Evolutionary conservation across 2,797 vertebrate genomes (phyloP).

Genomic region (Cyprinella venusta): DNA sequence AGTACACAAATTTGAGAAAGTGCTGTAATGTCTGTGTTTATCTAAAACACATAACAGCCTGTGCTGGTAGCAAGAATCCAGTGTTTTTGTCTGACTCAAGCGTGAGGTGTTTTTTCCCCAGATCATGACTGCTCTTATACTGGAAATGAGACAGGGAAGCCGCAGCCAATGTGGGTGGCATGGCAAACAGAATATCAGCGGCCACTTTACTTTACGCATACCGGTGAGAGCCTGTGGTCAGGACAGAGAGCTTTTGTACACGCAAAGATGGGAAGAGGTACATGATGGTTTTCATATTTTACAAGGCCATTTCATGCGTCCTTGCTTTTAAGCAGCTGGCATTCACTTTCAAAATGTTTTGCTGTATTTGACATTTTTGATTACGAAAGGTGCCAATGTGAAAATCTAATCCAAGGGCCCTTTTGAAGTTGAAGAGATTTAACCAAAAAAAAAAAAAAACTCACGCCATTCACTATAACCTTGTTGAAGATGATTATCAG

Average conservation of each 20-base stretch:
- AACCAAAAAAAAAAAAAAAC: neutral
- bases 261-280: neutral
- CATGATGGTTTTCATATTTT: constrained; percentile 20
- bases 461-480: neutral
- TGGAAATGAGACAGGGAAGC: constrained; percentile 38
- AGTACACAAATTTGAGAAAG: constrained; percentile 14
- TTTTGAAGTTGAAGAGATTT: constrained; percentile 24
- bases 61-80: neutral
- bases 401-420: neutral
- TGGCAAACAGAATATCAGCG: constrained; percentile 29
- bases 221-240: constrained; percentile 14
- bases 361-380: neutral
- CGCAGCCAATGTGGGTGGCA: constrained; percentile 44
- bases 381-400: neutral
- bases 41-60: constrained; percentile 8
- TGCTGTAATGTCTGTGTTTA: constrained; percentile 11
- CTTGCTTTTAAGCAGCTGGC: constrained; percentile 6
- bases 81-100: constrained; percentile 26
- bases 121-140: constrained; percentile 6
- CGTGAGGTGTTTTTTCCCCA: neutral
- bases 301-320: constrained; percentile 3
- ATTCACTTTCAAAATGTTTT: constrained; percentile 18
- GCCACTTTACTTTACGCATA: constrained; percentile 44
- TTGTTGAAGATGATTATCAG: constrained; percentile 12
- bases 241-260: constrained; percentile 17